Base-by-base conservation (phyloP, 2,113 vertebrate species). In the Columbina picui region DNA sequence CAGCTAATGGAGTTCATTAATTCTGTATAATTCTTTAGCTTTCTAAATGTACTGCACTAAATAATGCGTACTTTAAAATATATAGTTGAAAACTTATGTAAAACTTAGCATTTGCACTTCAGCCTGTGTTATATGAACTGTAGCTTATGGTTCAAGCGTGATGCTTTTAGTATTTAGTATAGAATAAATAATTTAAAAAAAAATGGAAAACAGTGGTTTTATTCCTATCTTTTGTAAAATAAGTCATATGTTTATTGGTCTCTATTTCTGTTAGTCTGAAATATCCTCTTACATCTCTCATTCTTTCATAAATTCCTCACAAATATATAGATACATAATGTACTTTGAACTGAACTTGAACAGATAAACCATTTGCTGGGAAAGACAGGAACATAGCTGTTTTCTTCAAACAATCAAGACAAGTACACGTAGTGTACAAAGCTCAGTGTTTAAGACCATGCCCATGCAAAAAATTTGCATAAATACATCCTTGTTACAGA, bases 1-100 rank as follows among this genome's bases (percentile, higher is more conserved):
- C n/a, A 34, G 59, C 43, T 95, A 94, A 86, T 84, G 86, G 55
- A 76, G 4, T 90, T 93, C 85, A 93, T 89, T 96, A 94, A 95
- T 96, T 73, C 69, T 52, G 5, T 78, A 49, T 26, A 52, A 86
- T 74, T 77, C 73, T 90, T 88, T 75, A 4, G 9, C 21, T 88
- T 71, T 14, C 21, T 74, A 87, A 73, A 36, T 34, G 27, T 41
- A 57, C 43, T 71, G 50, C 9, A 47, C 43, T 77, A 84, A 92
- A 68, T 29, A 45, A 14, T 9, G 6, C 55, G 19, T 22, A 52
- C 29, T 90, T 94, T 67, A 67, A 90, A 91, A 83, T 82, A 68
- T 79, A 80, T 79, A 56, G 47, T 27, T 80, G 59, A 73, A 73
- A 83, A 84, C 36, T 65, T 88, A 45, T n/a, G 23, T 63, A 53